Evolutionary conservation across 2,888 invertebrate genomes (phyloP), one percentile per base, ranked within the genome.

Genomic region (Sclerodermus sp.): DNA sequence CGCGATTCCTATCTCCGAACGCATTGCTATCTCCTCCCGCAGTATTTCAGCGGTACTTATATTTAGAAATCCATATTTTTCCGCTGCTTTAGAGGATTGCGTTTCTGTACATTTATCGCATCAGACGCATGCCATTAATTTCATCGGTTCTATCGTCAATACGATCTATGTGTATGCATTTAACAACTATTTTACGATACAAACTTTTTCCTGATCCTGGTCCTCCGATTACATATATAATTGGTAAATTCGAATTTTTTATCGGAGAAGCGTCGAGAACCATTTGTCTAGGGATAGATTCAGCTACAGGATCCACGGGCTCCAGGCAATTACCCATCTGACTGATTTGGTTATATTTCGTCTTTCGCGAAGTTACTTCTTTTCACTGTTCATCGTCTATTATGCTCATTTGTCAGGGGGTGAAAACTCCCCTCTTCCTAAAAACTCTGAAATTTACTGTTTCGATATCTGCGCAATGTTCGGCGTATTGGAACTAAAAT

Each of bases 201-300:
- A 49, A 53, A 67, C 64, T 52, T 59, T 67, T 68, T 40, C 68
- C 70, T 15, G 63, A 48, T 36, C 67, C 66, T 4, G 68, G 67
- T 40, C 62, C 65, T 44, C 69, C 68, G 15, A 66, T 52, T 9
- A 70, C 9, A 40, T 65, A 60, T 34, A 67, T 57, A 16, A 69
- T 61, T 4, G 62, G 56, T 13, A 62, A 13, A 9, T 43, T 15
- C 2, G 45, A 51, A 29, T 45, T 40, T 44, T 16, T 62, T 14
- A 70, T 34, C 4, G 45, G 38, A 9, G 58, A 37, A 18, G 50
- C 46, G 16, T 67, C 57, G 32, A 60, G 32, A 4, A 0, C 32
- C 13, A 31, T 48, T 10, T 1, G 13, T 42, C 45, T 57, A 14
- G 64, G 55, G 23, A 57, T 17, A 9, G 42, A 12, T 23, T 31